These are phyloP conservation scores for Willisornis vidua DNA, from an alignment of 2,113 vertebrate genomes.

Conservation along the genomic window DNA sequence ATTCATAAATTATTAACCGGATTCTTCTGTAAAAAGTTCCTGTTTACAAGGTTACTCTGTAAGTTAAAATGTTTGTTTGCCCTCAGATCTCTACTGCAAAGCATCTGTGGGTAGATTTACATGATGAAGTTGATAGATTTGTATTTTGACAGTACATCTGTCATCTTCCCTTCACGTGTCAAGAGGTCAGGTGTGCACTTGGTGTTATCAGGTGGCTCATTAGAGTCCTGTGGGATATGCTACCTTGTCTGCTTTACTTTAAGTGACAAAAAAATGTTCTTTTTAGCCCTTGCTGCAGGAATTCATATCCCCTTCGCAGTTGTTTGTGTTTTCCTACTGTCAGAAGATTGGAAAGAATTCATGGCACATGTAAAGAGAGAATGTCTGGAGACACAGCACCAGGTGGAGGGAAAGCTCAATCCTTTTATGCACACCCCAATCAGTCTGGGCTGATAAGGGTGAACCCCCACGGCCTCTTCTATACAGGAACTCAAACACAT, in stretches of 20 bases:
- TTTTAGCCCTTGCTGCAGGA: conserved; percentile 16
- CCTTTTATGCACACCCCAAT: fast-evolving
- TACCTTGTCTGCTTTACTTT: conserved; percentile 32
- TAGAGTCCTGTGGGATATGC: conserved; percentile 33
- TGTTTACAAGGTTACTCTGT: conserved; percentile 88
- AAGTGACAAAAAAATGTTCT: conserved; percentile 15
- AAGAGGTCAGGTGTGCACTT: conserved; percentile 52
- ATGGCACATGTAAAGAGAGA: fast-evolving
- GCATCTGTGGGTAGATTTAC: conserved; percentile 52
- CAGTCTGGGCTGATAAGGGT: not conserved
- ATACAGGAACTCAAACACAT: not conserved
- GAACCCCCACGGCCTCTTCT: not conserved
- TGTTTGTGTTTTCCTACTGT: not conserved
- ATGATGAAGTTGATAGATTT: conserved; percentile 65
- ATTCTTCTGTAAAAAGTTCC: conserved; percentile 84
- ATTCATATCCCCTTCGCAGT: not conserved
- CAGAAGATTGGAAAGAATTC: not conserved
- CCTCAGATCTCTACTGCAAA: conserved; percentile 37
- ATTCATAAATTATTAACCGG: conserved; percentile 86
- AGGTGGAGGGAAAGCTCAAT: not conserved
- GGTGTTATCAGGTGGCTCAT: conserved; percentile 60
- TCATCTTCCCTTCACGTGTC: conserved; percentile 61
- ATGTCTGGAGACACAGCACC: not conserved
- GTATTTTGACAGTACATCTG: conserved; percentile 72
- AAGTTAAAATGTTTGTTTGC: conserved; percentile 84